phyloP scores from a whole-genome alignment of 2,888 invertebrate species.

The Agelastica alni region DNA sequence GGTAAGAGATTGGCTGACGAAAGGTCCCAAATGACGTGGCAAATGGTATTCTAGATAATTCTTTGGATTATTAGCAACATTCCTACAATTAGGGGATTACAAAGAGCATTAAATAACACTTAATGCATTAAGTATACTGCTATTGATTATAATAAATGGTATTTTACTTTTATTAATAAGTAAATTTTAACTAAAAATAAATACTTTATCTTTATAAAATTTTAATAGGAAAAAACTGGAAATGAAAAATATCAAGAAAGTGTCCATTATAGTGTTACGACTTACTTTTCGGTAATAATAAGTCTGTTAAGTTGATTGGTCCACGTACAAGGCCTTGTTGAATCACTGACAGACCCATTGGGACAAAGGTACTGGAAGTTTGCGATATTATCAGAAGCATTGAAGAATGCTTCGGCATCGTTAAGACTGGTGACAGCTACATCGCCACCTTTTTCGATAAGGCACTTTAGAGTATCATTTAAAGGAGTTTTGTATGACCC shows the following conservation, averaged over 20 bases:
- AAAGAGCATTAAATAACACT: too few relatives aligned
- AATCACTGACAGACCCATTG: conserved; percentile 44
- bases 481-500: conserved; percentile 39
- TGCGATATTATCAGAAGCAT: conserved; percentile 32
- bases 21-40: background rate
- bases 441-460: conserved; percentile 57
- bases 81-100: conserved; percentile 17
- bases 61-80: background rate
- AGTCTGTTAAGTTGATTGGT: conserved; percentile 66
- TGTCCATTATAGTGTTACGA: too few relatives aligned
- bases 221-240: too few relatives aligned
- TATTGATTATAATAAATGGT: too few relatives aligned
- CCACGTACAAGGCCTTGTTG: conserved; percentile 62
- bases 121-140: too few relatives aligned
- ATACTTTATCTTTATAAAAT: too few relatives aligned
- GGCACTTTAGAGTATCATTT: conserved; percentile 51
- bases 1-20: background rate
- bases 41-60: conserved; percentile 3
- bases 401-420: conserved; percentile 48
- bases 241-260: too few relatives aligned
- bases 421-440: conserved; percentile 61
- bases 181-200: too few relatives aligned
- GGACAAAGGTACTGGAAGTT: conserved; percentile 49
- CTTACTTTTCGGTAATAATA: conserved; percentile 62
- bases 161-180: too few relatives aligned